These are phyloP conservation scores for Gorilla gorilla DNA, from an alignment of 2,113 vertebrate genomes.

Conservation along the genomic window DNA sequence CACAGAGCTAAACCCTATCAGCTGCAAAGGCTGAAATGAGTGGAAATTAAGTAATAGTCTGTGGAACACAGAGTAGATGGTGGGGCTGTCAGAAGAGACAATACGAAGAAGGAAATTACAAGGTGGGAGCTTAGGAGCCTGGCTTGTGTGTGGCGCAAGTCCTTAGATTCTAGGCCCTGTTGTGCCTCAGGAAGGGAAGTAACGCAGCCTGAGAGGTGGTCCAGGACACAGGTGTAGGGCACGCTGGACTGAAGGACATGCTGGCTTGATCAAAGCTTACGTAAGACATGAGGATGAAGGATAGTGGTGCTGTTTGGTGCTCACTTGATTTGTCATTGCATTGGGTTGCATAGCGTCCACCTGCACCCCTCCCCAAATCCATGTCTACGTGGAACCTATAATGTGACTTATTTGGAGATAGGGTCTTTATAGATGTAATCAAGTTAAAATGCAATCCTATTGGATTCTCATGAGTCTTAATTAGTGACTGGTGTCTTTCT, in stretches of 20 bases:
- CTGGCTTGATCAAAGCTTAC: rapidly evolving
- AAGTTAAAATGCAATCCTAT: background rate
- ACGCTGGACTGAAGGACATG: background rate
- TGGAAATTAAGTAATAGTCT: background rate
- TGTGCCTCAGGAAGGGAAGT: background rate
- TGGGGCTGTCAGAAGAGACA: background rate
- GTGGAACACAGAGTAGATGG: background rate
- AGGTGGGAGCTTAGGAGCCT: background rate
- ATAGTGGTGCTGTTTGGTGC: rapidly evolving
- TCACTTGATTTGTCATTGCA: background rate
- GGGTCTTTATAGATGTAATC: background rate
- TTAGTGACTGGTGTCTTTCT: background rate
- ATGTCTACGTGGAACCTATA: background rate
- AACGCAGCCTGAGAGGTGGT: background rate
- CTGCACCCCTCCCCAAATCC: background rate
- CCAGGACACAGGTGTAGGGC: rapidly evolving
- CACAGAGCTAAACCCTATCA: background rate
- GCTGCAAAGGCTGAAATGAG: background rate
- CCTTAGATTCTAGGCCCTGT: background rate
- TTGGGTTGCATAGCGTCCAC: background rate
- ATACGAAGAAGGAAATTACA: background rate
- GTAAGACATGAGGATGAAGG: background rate
- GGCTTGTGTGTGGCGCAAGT: background rate
- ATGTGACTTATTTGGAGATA: background rate
- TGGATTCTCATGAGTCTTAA: background rate